These are phyloP conservation scores for Eulemur rufifrons DNA, from an alignment of 2,113 vertebrate genomes.

Conservation along the genomic window DNA sequence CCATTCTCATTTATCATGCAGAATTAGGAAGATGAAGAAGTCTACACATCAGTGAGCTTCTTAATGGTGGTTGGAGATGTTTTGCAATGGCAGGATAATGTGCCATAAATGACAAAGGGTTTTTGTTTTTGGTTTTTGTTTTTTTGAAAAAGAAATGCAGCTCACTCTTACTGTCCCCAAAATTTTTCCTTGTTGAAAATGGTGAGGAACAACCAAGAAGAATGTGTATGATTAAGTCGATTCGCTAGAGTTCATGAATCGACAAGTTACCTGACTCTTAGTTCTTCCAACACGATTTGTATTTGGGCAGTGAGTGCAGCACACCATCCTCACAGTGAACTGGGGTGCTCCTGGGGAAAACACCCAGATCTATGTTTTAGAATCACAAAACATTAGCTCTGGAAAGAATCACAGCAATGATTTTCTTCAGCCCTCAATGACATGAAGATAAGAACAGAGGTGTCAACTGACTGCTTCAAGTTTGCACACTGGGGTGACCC, in stretches of 20 bases:
- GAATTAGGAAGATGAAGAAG: neutral
- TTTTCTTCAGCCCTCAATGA: neutral
- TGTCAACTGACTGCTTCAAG: neutral
- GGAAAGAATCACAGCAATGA: neutral
- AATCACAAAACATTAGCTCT: neutral
- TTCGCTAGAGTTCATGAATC: neutral
- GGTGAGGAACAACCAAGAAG: neutral
- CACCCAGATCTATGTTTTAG: neutral
- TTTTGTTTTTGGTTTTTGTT: neutral
- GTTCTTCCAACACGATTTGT: neutral
- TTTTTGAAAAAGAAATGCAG: neutral
- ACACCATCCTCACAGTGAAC: neutral
- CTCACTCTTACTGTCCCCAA: neutral
- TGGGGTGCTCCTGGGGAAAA: neutral
- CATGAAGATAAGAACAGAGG: neutral
- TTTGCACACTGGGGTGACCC: neutral
- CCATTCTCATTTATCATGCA: neutral
- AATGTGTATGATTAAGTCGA: neutral
- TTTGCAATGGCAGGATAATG: neutral
- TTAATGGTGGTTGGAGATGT: neutral
- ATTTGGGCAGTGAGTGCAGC: neutral
- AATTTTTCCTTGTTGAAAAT: neutral
- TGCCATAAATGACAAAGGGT: neutral
- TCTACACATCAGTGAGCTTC: neutral
- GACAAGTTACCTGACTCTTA: neutral